phyloP scores from a whole-genome alignment of 2,888 invertebrate genomes.

The Sylvicola cinctus region DNA sequence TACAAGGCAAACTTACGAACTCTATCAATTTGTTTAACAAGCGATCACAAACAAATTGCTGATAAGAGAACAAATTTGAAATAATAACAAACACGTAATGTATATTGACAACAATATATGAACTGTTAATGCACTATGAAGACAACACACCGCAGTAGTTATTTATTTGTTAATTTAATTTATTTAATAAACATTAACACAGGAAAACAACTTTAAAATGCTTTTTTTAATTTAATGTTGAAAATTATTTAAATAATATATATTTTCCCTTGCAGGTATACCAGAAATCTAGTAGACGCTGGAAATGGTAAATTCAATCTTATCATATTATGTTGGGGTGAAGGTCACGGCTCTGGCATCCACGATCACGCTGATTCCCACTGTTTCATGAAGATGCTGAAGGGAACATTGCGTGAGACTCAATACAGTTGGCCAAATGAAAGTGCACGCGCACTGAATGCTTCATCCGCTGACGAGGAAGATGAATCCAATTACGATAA shows the following conservation, averaged over 20 bases:
- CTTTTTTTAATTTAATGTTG: no score
- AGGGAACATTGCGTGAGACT: slow-evolving; percentile 65
- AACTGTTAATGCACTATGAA: no score
- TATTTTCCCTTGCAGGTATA: slow-evolving; percentile 44
- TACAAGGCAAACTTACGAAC: no score
- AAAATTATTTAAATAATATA: slow-evolving; percentile 4
- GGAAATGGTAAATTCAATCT: slow-evolving; percentile 96
- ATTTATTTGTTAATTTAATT: no score
- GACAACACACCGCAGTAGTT: no score
- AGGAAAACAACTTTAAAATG: no score
- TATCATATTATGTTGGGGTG: slow-evolving; percentile 96
- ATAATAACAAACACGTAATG: not conserved
- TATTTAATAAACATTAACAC: no score
- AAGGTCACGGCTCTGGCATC: slow-evolving; percentile 83
- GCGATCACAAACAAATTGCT: slow-evolving; percentile 1
- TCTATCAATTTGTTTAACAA: no score
- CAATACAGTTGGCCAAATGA: slow-evolving; percentile 18
- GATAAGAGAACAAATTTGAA: slow-evolving; percentile 1
- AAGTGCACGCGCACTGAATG: no score
- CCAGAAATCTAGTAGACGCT: slow-evolving; percentile 83
- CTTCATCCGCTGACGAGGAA: slow-evolving; percentile 6
- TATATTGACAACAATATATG: no score
- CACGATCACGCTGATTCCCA: slow-evolving; percentile 94
- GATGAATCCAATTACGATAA: slow-evolving; percentile 20
- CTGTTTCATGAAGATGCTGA: slow-evolving; percentile 91